Percentiles rank a stretch among this genome's conserved stretches.
phyloP scores from a whole-genome alignment of 2,888 invertebrate genomes.

The Hymenopus coronatus region DNA sequence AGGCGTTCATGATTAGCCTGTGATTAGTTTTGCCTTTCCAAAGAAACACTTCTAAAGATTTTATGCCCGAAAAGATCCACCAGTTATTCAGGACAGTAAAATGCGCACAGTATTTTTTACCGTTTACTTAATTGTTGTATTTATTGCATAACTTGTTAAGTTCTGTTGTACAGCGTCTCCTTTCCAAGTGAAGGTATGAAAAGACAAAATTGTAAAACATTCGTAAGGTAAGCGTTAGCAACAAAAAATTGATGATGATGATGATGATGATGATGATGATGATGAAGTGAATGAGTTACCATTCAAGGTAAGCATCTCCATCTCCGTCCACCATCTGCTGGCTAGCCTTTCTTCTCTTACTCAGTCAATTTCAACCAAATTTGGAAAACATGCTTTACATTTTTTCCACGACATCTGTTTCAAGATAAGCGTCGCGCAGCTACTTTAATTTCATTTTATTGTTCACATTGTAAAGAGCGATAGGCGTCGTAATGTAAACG shows the following conservation, averaged over 20 bases:
- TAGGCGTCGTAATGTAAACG: background rate
- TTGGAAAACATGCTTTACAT: background rate
- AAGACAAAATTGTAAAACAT: too few relatives aligned
- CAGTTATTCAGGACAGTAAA: too few relatives aligned
- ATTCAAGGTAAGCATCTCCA: background rate
- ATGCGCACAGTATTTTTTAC: too few relatives aligned
- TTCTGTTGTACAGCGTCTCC: too few relatives aligned
- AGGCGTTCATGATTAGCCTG: too few relatives aligned
- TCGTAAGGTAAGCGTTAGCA: background rate
- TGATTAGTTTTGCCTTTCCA: too few relatives aligned
- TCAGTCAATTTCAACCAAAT: background rate
- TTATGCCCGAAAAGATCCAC: too few relatives aligned
- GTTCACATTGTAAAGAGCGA: background rate
- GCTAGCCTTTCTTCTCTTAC: background rate
- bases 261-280: too few relatives aligned
- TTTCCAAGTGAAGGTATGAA: too few relatives aligned
- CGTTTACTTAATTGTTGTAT: too few relatives aligned
- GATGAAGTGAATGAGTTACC: background rate
- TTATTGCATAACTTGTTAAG: too few relatives aligned
- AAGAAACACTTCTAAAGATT: too few relatives aligned
- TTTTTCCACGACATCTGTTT: background rate
- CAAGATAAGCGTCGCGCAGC: background rate
- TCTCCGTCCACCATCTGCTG: background rate
- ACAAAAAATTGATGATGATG: background rate
- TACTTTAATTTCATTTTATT: background rate